phyloP scores from a whole-genome alignment of 2,888 invertebrate species.

The Mystacides longicornis region DNA sequence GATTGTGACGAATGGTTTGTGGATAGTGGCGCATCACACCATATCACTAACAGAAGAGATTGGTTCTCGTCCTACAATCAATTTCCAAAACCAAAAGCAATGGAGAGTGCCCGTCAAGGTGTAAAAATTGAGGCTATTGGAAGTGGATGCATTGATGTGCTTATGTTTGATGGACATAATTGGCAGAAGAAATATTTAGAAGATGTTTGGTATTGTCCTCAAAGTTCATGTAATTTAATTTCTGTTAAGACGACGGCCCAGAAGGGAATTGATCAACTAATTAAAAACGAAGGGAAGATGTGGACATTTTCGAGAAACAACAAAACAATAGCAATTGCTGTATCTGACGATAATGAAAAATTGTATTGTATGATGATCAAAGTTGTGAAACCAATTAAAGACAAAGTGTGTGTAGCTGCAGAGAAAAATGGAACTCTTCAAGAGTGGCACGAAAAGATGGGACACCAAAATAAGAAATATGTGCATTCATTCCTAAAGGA shows the following conservation, averaged over 20 bases:
- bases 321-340: neutral
- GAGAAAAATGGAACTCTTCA: neutral
- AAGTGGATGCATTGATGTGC: neutral
- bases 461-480: neutral
- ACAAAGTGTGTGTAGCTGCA: neutral
- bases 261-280: neutral
- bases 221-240: conserved; percentile 3
- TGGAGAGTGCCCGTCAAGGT: neutral
- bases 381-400: neutral
- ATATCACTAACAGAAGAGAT: conserved; percentile 1
- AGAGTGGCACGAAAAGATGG: conserved; percentile 1
- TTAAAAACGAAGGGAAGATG: neutral
- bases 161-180: neutral
- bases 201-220: conserved; percentile 2
- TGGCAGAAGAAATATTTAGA: neutral
- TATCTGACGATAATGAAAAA: neutral
- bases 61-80: neutral
- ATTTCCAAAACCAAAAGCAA: neutral
- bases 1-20: conserved; percentile 1
- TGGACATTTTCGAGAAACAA: neutral
- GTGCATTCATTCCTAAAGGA: conserved; percentile 1
- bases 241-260: conserved; percentile 2
- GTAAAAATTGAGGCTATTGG: neutral
- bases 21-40: conserved; percentile 1
- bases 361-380: neutral